Evolutionary conservation across 2,113 vertebrate species (phyloP).

Genomic region (Corythornis vintsioides): DNA sequence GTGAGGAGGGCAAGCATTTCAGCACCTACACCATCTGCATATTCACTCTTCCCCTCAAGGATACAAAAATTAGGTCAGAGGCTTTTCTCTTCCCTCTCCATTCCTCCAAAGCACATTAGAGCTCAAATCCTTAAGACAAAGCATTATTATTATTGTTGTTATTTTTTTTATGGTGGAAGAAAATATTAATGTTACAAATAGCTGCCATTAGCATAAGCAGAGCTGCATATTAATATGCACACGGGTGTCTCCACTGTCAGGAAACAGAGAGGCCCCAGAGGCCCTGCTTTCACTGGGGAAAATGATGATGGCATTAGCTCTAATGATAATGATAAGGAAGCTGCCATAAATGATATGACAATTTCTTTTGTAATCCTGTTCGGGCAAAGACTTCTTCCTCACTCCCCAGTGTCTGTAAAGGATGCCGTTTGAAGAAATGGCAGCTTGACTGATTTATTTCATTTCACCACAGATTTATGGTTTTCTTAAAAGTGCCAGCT

Average conservation of each 20-base stretch:
- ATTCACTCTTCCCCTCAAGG: conserved; percentile 19
- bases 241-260: conserved; percentile 70
- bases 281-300: conserved; percentile 72
- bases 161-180: conserved; percentile 74
- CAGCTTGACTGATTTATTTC: conserved; percentile 24
- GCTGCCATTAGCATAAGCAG: conserved; percentile 71
- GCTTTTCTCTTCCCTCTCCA: conserved; percentile 40
- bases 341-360: conserved; percentile 54
- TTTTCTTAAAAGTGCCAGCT: conserved; percentile 14
- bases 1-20: not conserved
- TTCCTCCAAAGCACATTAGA: conserved; percentile 70
- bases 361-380: conserved; percentile 65
- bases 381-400: conserved; percentile 32
- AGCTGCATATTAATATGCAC: conserved; percentile 76
- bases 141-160: conserved; percentile 66
- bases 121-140: conserved; percentile 78
- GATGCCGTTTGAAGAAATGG: conserved; percentile 21
- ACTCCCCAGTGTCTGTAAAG: conserved; percentile 10
- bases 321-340: conserved; percentile 70
- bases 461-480: conserved; percentile 6
- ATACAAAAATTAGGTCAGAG: conserved; percentile 66
- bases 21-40: conserved; percentile 14
- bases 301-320: conserved; percentile 66
- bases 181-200: conserved; percentile 82
- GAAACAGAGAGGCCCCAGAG: conserved; percentile 70